phyloP scores from a whole-genome alignment of 2,888 invertebrate species.

The Orthosia cruda region DNA sequence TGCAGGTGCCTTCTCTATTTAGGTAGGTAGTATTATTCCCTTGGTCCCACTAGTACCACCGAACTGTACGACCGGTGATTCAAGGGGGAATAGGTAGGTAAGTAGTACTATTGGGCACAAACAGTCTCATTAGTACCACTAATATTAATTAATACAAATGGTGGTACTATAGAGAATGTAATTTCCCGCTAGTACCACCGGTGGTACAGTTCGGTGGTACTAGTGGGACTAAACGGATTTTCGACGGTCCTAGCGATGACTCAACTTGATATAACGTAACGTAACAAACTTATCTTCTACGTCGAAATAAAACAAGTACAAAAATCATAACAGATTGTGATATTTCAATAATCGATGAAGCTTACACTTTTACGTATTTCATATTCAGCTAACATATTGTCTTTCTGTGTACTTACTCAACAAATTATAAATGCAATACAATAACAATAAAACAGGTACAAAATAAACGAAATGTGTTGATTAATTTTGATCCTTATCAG shows the following conservation, averaged over 20 bases:
- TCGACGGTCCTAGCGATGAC: neutral
- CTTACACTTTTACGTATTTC: slow-evolving; percentile 34
- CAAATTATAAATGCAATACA: slow-evolving; percentile 19
- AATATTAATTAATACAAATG: too few species aligned
- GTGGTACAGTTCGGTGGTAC: too few species aligned
- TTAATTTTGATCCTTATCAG: slow-evolving; percentile 8
- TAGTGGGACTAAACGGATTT: too few species aligned
- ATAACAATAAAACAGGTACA: slow-evolving; percentile 8
- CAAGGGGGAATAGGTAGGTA: too few species aligned
- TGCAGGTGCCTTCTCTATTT: too few species aligned
- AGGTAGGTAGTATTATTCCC: too few species aligned
- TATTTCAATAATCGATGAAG: slow-evolving; percentile 37
- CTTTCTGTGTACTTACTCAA: slow-evolving; percentile 3
- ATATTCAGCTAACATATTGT: slow-evolving; percentile 33
- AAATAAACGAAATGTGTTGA: slow-evolving; percentile 30
- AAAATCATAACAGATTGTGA: slow-evolving; percentile 7
- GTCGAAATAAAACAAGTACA: slow-evolving; percentile 26
- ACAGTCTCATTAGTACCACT: too few species aligned
- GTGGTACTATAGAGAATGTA: too few species aligned
- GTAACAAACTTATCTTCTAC: neutral
- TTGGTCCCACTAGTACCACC: too few species aligned
- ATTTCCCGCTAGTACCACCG: too few species aligned
- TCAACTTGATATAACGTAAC: neutral
- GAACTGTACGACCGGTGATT: too few species aligned
- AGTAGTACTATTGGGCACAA: too few species aligned